Base-by-base conservation (phyloP, 2,113 vertebrate genomes). In the Anolis carolinensis region DNA sequence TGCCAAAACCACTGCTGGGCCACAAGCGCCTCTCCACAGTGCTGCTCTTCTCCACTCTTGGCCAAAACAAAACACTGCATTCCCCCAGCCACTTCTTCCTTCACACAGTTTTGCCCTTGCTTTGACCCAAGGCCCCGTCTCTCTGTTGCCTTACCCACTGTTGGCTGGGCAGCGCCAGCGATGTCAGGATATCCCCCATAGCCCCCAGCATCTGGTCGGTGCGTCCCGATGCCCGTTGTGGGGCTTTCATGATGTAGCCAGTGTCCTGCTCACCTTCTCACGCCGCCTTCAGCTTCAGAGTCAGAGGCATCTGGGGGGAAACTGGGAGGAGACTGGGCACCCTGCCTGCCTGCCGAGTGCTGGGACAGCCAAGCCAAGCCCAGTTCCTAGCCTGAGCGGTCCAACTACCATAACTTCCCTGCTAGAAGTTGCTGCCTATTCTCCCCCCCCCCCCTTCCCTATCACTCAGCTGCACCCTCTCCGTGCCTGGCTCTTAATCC, bases 131-230 rank as follows among this genome's bases (percentile, higher is more conserved):
- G 20, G 32, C 32, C 20, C 18, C 18, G 14, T 18, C 55, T 16
- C 55, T 59, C 50, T 65, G 23, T 34, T 48, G 20, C 65, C 97
- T 97, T 93, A 97, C 96, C 97, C 96, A 96, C 82, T 96, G 96
- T 84, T 97, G 96, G 88, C 91, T 96, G 87, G 97, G 97, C 90
- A 97, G 92, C 55, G 96, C 97, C 93, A 97, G 90, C 4, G 97
- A 97, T n/a, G 95, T 97, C 76, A 97, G 94, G 93, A 97, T 92
- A 44, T 97, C 97, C 20, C 96, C 97, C 95, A 97, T 97, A 86
- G 97, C 97, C 84, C 97, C 97, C 84, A 97, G 94, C 94, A 97
- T 97, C 94, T 97, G 96, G 94, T 97, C 96, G 14, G 97, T 97
- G 74, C 96, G 95, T 55, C 96, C 97, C 89, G 94, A 95, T 87